Percentiles rank a stretch among this genome's conserved stretches.
These are phyloP conservation scores for Aphis craccivora DNA, from an alignment of 1,140 invertebrate genomes.

Conservation along the genomic window DNA sequence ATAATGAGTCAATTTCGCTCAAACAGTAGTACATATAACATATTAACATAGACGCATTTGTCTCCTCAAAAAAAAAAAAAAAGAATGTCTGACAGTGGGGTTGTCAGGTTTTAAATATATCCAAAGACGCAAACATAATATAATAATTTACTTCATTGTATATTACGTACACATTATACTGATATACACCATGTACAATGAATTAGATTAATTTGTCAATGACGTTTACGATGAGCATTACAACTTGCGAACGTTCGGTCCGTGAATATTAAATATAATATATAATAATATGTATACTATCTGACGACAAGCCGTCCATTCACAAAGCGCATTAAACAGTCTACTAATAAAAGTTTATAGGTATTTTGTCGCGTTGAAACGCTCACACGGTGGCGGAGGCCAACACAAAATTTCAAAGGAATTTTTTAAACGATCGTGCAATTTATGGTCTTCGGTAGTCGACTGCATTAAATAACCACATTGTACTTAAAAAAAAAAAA, in stretches of 20 bases:
- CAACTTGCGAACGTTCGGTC: background rate
- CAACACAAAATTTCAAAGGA: background rate
- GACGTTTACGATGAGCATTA: background rate
- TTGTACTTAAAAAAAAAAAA: background rate
- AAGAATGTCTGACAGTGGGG: background rate
- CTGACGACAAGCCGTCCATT: background rate
- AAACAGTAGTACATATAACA: background rate
- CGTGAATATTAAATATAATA: background rate
- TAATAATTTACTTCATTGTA: background rate
- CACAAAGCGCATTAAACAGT: background rate
- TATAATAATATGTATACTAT: background rate
- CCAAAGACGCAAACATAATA: background rate
- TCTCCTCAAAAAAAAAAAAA: background rate
- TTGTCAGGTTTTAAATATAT: background rate
- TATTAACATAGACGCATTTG: conserved; percentile 1
- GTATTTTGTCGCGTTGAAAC: background rate
- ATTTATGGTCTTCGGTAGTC: background rate
- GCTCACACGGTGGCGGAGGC: too few species aligned
- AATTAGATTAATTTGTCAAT: conserved; percentile 18
- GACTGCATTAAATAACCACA: background rate
- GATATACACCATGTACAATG: background rate
- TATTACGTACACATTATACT: background rate
- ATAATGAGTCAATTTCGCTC: background rate
- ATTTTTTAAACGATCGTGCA: background rate
- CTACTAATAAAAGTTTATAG: background rate